Evolutionary conservation across 2,888 invertebrate genomes (phyloP).

Genomic region (Diaperis boleti): DNA sequence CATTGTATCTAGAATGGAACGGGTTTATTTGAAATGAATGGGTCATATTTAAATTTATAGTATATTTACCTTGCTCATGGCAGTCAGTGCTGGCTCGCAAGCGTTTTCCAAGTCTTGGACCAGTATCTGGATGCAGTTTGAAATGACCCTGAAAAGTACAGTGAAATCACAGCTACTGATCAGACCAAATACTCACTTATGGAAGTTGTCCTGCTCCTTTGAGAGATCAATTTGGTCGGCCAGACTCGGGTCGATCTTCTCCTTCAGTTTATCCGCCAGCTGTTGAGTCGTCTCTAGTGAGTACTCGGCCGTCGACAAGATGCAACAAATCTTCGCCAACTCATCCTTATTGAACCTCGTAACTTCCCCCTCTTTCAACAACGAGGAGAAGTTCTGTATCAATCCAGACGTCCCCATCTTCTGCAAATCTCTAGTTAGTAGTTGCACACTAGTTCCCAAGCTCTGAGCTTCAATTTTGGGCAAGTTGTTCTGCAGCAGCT

Average conservation of each 20-base stretch:
- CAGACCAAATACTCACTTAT: constrained; percentile 57
- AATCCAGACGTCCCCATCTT: constrained; percentile 82
- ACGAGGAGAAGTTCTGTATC: constrained; percentile 86
- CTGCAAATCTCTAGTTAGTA: constrained; percentile 75
- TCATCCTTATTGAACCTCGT: constrained; percentile 75
- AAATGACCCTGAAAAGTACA: constrained; percentile 73
- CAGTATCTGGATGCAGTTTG: constrained; percentile 89
- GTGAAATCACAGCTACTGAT: background rate
- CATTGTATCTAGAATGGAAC: constrained; percentile 84
- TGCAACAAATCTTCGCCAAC: constrained; percentile 77
- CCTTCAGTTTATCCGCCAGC: constrained; percentile 89
- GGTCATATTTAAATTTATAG: background rate
- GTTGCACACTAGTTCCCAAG: constrained; percentile 72
- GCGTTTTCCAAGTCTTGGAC: constrained; percentile 95
- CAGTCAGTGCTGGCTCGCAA: constrained; percentile 92
- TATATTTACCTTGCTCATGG: constrained; percentile 85
- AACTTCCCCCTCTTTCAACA: constrained; percentile 85
- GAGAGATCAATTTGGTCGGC: constrained; percentile 85
- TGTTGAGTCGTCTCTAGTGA: constrained; percentile 98
- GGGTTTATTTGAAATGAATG: too few relatives aligned
- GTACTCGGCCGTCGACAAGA: constrained; percentile 97
- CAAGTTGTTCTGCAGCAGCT: constrained; percentile 84
- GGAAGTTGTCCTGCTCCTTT: constrained; percentile 88
- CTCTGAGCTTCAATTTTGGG: constrained; percentile 74
- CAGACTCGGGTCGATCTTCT: constrained; percentile 82